Conservation (phyloP, 92 coral and sea anemone genomes). For the Heliopora coerulea region DNA sequence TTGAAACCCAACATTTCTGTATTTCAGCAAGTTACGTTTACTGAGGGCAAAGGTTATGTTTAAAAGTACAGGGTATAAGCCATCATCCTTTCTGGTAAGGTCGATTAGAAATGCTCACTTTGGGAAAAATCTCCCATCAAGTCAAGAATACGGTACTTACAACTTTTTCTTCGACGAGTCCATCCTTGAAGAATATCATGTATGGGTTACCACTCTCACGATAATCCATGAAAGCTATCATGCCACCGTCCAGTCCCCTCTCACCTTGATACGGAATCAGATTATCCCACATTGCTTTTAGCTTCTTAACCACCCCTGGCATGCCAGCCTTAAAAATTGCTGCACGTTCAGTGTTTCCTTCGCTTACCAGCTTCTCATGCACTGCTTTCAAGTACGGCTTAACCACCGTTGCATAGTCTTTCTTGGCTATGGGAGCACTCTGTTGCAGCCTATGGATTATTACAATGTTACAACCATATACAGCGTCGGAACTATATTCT, state of each 20-base stretch:
- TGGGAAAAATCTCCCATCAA: too few relatives aligned
- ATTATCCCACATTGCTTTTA: constrained; percentile 25
- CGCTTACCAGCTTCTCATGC: background rate
- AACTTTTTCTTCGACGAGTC: constrained; percentile 46
- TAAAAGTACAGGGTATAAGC: too few relatives aligned
- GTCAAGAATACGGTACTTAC: constrained; percentile 43
- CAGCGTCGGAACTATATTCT: constrained; percentile 15
- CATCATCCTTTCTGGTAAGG: too few relatives aligned
- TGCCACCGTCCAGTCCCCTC: constrained; percentile 1
- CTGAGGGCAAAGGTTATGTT: too few relatives aligned
- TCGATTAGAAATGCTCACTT: too few relatives aligned
- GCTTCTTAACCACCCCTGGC: background rate
- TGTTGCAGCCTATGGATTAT: constrained; percentile 8
- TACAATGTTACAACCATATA: constrained; percentile 36
- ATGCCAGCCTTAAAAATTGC: constrained; percentile 29
- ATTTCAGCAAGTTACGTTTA: too few relatives aligned
- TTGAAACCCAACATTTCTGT: too few relatives aligned
- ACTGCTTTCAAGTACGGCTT: constrained; percentile 19
- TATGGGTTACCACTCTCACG: constrained; percentile 48
- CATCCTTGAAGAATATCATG: constrained; percentile 55
- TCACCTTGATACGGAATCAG: constrained; percentile 19
- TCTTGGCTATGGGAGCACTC: background rate
- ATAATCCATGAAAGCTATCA: constrained; percentile 45
- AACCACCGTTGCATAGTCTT: constrained; percentile 27
- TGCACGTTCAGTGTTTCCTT: constrained; percentile 3